Base-by-base conservation (phyloP, 2,113 vertebrate species). In the Hippocampus guttulatus region DNA sequence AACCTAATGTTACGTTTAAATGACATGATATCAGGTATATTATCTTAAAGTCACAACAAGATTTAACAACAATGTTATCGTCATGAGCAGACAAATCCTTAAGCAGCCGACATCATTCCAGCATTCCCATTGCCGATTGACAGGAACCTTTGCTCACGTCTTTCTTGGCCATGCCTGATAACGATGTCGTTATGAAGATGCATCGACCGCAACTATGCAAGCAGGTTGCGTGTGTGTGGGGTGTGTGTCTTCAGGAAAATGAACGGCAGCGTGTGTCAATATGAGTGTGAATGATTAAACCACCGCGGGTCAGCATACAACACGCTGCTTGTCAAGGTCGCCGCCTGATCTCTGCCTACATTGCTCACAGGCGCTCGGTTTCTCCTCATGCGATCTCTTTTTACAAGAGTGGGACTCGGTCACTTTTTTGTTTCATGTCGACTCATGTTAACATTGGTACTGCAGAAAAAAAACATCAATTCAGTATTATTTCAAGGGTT, bases 251-350 rank as follows among this genome's bases (percentile, higher is more conserved):
- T 64, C 40, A 45, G 63, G 63, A 43, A 47, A 64, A 64, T 64
- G 63, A 64, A 64, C 23, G 40, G 11, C 63, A 43, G 68, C 62
- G 63, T 77, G 69, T 64, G 68, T 75, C 67, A 64, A 54, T 40
- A 66, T 67, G 72, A 67, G 67, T 80, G 85, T 85, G 45, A 87
- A 87, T 86, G 71, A 84, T 89, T 87, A 82, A 86, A 81, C 78
- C 55, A 16, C 8, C 69, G 67, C 45, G 72, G 57, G 8, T 69
- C 63, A 73, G 73, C 51, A 68, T 67, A 71, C 69, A 67, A 70
- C 57, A 68, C 61, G 47, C 64, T 60, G 70, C 40, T 62, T 69
- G 66, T 82, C 81, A 82, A 82, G 77, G 79, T 84, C 70, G 73
- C 78, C 79, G 64, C 49, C 60, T 45, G 73, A 67, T 64, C 9